Conservation (phyloP, 2,888 invertebrate genomes). For the Invenusta paracnida region DNA sequence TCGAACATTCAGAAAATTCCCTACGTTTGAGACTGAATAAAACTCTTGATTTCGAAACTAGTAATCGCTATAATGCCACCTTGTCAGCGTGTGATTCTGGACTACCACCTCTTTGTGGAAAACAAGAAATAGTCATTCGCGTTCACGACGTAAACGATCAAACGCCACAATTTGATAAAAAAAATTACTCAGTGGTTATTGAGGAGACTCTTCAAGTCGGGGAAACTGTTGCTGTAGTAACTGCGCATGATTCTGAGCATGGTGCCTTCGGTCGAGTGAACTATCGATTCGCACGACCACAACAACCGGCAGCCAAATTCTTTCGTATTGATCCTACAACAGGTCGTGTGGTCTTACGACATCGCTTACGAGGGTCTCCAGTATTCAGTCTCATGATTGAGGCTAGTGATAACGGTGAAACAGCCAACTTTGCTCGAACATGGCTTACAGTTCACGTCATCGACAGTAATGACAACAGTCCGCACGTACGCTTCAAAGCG, state of each 20-base stretch:
- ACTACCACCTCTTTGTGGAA: slow-evolving; percentile 2
- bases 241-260: not conserved
- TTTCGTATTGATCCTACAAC: not conserved
- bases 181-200: slow-evolving; percentile 7
- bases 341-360: not conserved
- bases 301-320: not conserved
- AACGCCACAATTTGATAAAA: not conserved
- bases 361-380: not conserved
- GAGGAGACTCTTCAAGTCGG: not conserved
- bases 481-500: not conserved
- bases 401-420: not conserved
- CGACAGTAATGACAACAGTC: slow-evolving; percentile 24
- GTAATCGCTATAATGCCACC: not conserved
- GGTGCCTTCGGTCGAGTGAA: not conserved
- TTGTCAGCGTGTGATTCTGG: slow-evolving; percentile 10
- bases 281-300: not conserved
- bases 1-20: not conserved
- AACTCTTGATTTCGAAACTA: not conserved
- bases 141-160: slow-evolving; percentile 18
- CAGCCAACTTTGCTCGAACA: not conserved
- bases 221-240: not conserved
- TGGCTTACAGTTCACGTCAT: slow-evolving; percentile 23
- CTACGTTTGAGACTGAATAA: not conserved
- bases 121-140: not conserved
- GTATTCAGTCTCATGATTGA: not conserved